Conservation (phyloP, 2,888 invertebrate species). For the Mystacides longicornis region DNA sequence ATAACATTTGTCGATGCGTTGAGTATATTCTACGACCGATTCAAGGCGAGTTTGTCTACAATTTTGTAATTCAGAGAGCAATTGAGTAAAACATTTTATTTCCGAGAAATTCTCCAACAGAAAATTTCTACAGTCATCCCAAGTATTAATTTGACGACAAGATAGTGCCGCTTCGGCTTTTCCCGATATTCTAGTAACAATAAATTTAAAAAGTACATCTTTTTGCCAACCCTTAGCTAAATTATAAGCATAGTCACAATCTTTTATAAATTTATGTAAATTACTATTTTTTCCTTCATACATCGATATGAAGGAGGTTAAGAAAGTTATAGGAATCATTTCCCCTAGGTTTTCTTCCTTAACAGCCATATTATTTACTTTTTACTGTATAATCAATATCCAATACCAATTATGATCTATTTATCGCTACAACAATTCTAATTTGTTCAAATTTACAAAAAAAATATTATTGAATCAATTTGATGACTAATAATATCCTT, state of each 20-base stretch:
- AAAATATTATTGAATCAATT: no score
- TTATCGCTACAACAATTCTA: no score
- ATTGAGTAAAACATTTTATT: background rate
- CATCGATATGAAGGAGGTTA: no score
- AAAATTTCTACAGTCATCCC: background rate
- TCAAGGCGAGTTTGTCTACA: background rate
- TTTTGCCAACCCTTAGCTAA: background rate
- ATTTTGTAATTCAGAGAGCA: background rate
- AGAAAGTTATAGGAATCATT: no score
- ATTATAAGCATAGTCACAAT: constrained; percentile 1
- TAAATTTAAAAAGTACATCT: background rate
- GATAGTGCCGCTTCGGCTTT: constrained; percentile 1
- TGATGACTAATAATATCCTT: no score
- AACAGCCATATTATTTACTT: no score
- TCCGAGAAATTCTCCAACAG: background rate
- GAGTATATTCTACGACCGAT: background rate
- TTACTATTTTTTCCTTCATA: background rate
- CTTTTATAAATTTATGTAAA: background rate
- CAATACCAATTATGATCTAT: no score
- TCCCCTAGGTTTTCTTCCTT: no score
- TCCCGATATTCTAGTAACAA: background rate
- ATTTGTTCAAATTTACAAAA: no score
- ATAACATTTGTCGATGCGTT: background rate
- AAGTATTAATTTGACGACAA: background rate
- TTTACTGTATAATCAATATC: no score